Conservation (phyloP, 2,888 invertebrate genomes). For the Cataglyphis rosenhaueri region DNA sequence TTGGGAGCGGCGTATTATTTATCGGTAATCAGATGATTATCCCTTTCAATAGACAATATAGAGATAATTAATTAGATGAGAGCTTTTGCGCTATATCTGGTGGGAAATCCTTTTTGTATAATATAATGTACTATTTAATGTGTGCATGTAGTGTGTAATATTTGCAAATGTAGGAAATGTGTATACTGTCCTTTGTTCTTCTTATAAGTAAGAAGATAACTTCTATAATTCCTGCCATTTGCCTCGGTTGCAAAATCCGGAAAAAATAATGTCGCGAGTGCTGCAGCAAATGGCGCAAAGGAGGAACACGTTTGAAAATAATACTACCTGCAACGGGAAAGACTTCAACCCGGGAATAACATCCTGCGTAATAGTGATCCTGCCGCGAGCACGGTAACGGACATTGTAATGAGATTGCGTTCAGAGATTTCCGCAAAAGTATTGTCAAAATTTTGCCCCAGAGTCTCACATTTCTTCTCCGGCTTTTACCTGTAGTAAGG, state of each 20-base stretch:
- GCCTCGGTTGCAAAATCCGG: constrained; percentile 37
- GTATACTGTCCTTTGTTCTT: not conserved
- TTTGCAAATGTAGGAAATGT: constrained; percentile 1
- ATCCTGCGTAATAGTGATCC: constrained; percentile 60
- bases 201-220: constrained; percentile 15
- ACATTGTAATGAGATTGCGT: constrained; percentile 67
- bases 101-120: not conserved
- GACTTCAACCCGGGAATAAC: constrained; percentile 59
- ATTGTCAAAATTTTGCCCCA: constrained; percentile 45
- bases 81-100: not conserved
- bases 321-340: constrained; percentile 50
- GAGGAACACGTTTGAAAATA: constrained; percentile 63
- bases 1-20: not conserved
- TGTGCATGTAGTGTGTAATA: not conserved
- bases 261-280: constrained; percentile 50
- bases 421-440: constrained; percentile 47
- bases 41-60: constrained; percentile 2
- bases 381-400: constrained; percentile 56
- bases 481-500: constrained; percentile 9
- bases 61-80: not conserved
- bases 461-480: constrained; percentile 24
- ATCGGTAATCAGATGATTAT: constrained; percentile 4
- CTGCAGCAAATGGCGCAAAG: constrained; percentile 42
- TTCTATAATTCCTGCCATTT: constrained; percentile 45
- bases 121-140: not conserved